phyloP scores from a whole-genome alignment of 2,888 invertebrate genomes.

The Melanophora roralis region DNA sequence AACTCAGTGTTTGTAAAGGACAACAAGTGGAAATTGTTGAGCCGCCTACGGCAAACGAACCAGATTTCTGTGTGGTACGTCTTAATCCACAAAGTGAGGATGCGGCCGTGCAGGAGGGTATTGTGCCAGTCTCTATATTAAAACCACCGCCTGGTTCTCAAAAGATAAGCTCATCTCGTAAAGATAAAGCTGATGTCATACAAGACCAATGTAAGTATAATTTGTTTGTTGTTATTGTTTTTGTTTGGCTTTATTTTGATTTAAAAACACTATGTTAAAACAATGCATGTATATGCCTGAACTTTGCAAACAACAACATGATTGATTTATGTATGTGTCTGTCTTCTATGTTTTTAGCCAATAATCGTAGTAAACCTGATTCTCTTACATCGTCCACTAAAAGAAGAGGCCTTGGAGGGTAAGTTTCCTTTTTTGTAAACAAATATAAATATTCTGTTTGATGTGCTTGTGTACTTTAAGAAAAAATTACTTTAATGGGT shows the following conservation, averaged over 20 bases:
- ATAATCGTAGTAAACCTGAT: constrained; percentile 74
- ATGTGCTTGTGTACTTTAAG: background rate
- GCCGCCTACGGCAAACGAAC: constrained; percentile 81
- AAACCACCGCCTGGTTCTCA: constrained; percentile 84
- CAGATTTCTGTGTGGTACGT: constrained; percentile 85
- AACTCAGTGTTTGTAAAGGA: constrained; percentile 91
- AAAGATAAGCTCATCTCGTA: constrained; percentile 68
- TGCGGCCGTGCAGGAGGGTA: constrained; percentile 83
- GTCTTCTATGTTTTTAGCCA: constrained; percentile 81
- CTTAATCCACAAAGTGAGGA: constrained; percentile 79
- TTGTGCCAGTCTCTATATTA: constrained; percentile 88
- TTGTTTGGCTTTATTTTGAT: background rate
- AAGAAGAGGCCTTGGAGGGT: constrained; percentile 90
- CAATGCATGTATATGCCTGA: background rate
- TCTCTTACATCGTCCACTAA: constrained; percentile 87
- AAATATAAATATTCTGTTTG: background rate
- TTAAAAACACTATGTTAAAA: background rate
- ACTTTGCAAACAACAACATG: background rate
- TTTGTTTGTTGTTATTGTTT: background rate
- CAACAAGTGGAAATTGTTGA: constrained; percentile 96
- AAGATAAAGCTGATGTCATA: constrained; percentile 73
- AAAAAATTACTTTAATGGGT: background rate
- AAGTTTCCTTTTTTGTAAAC: constrained; percentile 77
- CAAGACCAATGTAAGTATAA: constrained; percentile 75
- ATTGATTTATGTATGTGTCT: constrained; percentile 24